Base-by-base conservation (phyloP, 2,888 invertebrate species). In the Yponomeuta plumbellus region DNA sequence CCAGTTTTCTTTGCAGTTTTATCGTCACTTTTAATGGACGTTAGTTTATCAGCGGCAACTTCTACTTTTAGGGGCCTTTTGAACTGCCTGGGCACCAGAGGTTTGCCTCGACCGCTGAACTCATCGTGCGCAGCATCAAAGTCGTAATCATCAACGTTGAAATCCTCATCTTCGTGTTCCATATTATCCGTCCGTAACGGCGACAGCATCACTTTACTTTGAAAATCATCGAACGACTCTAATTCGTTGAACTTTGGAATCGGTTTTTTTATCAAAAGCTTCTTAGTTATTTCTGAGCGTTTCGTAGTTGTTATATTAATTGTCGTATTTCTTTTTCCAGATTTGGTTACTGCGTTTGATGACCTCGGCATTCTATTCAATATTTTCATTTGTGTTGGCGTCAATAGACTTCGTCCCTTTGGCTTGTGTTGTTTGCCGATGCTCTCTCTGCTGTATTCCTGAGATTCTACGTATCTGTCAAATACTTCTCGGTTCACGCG, bases 111-210 rank as follows among this genome's bases (percentile, higher is more conserved):
- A 0, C 84, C 78, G 1, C 73, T 68, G 26, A 79, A 89, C 69
- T 88, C 89, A 66, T 90, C 89, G 66, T 89, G 88, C 67, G 85
- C 83, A 1, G 85, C 74, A 69, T 88, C 89, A 64, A 90, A 89
- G 52, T 90, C 88, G 64, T 88, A 89, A 69, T 90, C 89, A 11
- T 81, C 79, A 17, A 88, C 67, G 72, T 81, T 87, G 59, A 88
- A 89, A 68, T 90, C 89, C 71, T 88, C 86, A 26, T 90, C 88
- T 74, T 88, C 89, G 65, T 84, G 79, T 57, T 88, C 88, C 2
- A 75, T 76, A 13, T 34, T 26, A 34, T 61, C 61, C 17, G 0
- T 85, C 83, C 66, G 85, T 85, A 11, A 70, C 0, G 76, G 75
- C 66, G 73, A 70, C 66, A 71, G 79, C 61, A 69, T 76, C 10